Base-by-base conservation (phyloP, 2,113 vertebrate genomes). In the Pao palembangensis region DNA sequence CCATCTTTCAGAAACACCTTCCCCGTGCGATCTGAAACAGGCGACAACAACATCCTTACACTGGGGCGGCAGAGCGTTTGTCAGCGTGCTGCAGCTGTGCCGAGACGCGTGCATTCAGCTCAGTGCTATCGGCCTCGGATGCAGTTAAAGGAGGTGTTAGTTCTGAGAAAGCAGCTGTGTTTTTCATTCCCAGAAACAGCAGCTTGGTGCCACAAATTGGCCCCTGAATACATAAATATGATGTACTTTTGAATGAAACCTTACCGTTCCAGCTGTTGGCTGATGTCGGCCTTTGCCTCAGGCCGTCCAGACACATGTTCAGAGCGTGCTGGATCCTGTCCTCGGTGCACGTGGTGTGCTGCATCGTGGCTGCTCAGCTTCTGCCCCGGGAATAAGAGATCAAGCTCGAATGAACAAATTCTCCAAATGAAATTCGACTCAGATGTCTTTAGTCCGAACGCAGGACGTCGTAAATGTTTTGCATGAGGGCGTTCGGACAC, bases 331-430 rank as follows among this genome's bases (percentile, higher is more conserved):
- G 93, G 91, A 99, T 99, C 75, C 96, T 92, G 90, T 99, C 96
- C 92, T 99, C 96, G 0, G 96, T 99, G 85, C 96, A 99, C 0
- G 96, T 93, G 19, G 96, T 99, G 89, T 96, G 81, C 93, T 97
- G 94, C 96, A 99, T 99, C 83, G 91, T 98, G 61, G 61, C 63
- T 80, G 78, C 81, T 94, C 93, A 93, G 92, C 41, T 79, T 93
- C 95, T 96, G 68, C 11, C 11, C 20, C 58, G 61, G 0, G 52
- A 1, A 14, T 7, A 62, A 25, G 1, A 25, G 8, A 70, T 17
- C 51, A 3, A 31, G 15, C 10, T 6, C 23, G 38, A 53, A 38
- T 61, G 55, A 64, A 49, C 18, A 31, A 38, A 18, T 43, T 43
- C 41, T 14, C 41, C 41, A 14, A 14, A 43, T 3, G 25, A 28